phyloP scores from a whole-genome alignment of 1,140 invertebrate genomes.

The Ditylenchus dipsaci region DNA sequence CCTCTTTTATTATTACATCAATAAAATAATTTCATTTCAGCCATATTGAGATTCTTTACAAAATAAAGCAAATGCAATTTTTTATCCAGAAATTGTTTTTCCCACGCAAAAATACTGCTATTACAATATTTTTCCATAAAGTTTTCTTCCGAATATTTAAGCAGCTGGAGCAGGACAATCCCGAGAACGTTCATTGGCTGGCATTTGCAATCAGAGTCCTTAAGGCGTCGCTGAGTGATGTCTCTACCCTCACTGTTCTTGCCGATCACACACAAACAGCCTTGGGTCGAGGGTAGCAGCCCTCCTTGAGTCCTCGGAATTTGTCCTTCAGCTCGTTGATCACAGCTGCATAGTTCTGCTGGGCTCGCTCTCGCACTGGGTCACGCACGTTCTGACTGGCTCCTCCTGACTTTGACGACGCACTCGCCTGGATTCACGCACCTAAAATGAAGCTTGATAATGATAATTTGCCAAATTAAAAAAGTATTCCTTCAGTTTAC shows the following conservation, averaged over 20 bases:
- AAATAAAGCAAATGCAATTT: too few relatives aligned
- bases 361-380: constrained; percentile 43
- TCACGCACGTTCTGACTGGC: constrained; percentile 39
- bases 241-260: constrained; percentile 44
- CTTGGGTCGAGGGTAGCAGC: constrained; percentile 46
- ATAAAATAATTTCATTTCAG: background rate
- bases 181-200: constrained; percentile 18
- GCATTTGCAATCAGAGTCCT: constrained; percentile 48
- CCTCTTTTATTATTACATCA: too few relatives aligned
- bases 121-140: too few relatives aligned
- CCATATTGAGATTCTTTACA: background rate
- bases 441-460: background rate
- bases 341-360: constrained; percentile 46
- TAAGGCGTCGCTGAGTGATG: constrained; percentile 44
- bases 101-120: too few relatives aligned
- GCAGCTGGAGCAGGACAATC: constrained; percentile 43
- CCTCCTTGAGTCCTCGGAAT: constrained; percentile 37
- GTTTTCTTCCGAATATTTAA: constrained; percentile 5
- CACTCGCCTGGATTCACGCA: background rate
- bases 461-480: too few relatives aligned
- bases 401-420: background rate
- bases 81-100: too few relatives aligned
- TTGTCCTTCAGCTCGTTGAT: constrained; percentile 45
- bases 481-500: too few relatives aligned
- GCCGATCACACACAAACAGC: constrained; percentile 45